Evolutionary conservation across 2,888 invertebrate species (phyloP).

Genomic region (Dasypolia templi): DNA sequence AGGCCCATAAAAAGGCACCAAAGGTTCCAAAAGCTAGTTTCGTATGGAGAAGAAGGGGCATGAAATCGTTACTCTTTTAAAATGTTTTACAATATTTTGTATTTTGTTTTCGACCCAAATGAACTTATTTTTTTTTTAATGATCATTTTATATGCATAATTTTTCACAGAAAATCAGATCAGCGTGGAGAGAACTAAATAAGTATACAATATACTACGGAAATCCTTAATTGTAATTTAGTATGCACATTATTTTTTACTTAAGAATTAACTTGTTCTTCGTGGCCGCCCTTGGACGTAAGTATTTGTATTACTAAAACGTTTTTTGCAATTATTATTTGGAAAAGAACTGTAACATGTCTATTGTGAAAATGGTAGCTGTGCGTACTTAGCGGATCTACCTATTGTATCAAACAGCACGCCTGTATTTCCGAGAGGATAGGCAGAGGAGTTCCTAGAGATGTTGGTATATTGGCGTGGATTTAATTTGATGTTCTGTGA

Average conservation of each 20-base stretch:
- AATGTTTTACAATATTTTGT: too few species aligned
- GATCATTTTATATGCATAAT: neutral
- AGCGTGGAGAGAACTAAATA: neutral
- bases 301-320: conserved; percentile 10
- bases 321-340: conserved; percentile 34
- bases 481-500: too few species aligned
- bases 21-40: too few species aligned
- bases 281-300: conserved; percentile 1
- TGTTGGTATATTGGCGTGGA: too few species aligned
- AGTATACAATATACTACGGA: conserved; percentile 16
- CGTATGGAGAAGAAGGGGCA: too few species aligned
- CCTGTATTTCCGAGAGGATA: too few species aligned
- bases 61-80: too few species aligned
- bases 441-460: too few species aligned
- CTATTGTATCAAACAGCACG: too few species aligned
- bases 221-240: conserved; percentile 27
- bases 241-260: conserved; percentile 7
- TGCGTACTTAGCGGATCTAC: neutral
- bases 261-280: neutral
- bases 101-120: too few species aligned
- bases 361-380: conserved; percentile 1
- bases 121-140: too few species aligned
- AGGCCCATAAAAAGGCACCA: too few species aligned
- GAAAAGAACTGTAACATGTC: conserved; percentile 2
- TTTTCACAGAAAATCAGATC: neutral